phyloP scores from a whole-genome alignment of 2,797 vertebrate genomes.

The Galagoides demidoff region DNA sequence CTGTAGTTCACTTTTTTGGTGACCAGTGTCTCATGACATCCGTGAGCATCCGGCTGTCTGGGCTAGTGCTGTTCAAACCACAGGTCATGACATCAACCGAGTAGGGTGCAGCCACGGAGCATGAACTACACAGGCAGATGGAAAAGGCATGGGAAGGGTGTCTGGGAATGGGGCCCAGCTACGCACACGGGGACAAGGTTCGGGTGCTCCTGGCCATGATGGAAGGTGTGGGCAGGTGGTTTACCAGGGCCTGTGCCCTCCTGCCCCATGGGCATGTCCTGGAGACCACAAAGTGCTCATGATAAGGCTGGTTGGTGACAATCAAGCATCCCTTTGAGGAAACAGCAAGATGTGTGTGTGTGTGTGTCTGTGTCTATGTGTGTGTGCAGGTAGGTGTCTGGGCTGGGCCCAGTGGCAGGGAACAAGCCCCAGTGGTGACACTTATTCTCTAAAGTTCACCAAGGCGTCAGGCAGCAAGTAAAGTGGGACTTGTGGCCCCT shows the following conservation, averaged over 20 bases:
- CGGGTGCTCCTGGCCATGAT: accelerated
- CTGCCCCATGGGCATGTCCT: background rate
- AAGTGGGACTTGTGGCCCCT: accelerated
- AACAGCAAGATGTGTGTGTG: background rate
- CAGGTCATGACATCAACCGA: background rate
- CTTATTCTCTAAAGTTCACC: background rate
- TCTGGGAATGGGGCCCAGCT: background rate
- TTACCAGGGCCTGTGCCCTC: background rate
- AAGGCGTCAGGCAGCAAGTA: background rate
- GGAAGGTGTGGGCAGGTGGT: background rate
- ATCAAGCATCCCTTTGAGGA: background rate
- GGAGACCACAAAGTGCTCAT: background rate
- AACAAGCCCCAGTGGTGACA: background rate
- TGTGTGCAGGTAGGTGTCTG: no score
- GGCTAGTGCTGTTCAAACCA: background rate
- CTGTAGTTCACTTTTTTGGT: constrained; percentile 9
- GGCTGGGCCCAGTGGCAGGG: background rate
- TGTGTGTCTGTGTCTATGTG: no score
- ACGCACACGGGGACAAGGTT: accelerated
- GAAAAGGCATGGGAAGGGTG: background rate
- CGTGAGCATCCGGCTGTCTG: constrained; percentile 35
- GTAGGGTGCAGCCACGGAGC: background rate
- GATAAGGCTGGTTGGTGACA: background rate
- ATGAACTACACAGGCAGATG: background rate
- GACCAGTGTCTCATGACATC: background rate